Evolutionary conservation across 2,888 invertebrate species (phyloP), one percentile per base, ranked within the genome.

Genomic region (Tenthredo livida): DNA sequence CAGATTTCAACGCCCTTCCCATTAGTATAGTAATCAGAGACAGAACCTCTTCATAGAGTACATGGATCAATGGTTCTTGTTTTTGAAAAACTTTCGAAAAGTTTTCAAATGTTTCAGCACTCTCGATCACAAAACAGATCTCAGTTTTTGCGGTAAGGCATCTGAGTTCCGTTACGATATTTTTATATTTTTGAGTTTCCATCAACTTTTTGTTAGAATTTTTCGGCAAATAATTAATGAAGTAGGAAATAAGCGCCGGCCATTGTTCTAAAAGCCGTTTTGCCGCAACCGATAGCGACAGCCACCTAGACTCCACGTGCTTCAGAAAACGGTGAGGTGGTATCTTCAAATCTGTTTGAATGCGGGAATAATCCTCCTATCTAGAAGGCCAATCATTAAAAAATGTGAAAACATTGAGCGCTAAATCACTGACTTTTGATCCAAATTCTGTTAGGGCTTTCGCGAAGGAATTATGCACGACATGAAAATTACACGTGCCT

Each of bases 401-500:
- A 70, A 85, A 87, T 82, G 85, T 54, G 47, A 85, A 84, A n/a
- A 86, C 78, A 65, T 75, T 43, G 50, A 86, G 43, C 29, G 85
- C 70, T 25, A 86, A 80, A 83, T 87, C 85, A 40, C 75, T 75
- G 47, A 84, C 85, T 25, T 86, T 70, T 73, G 43, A 9, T 17
- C 37, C 70, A n/a, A 67, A 21, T 29, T 67, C n/a, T 10, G 4
- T 17, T 37, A 70, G 10, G 4, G 10, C 70, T 6, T 37, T 70
- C 37, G 12, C 12, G 17, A 7, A 70, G 10, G 70, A 15, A 40
- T 70, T 80, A 58, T 87, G 84, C 25, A 85, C 84, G 6, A 84
- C 47, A 72, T 86, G 87, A 40, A 86, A 47, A 37, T 86, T 85
- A 58, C 85, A 86, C 50, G 87, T 84, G 21, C 85, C 85, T 33